These are phyloP conservation scores for Ormyrus nitidulus DNA, from an alignment of 2,888 invertebrate genomes.

Conservation along the genomic window DNA sequence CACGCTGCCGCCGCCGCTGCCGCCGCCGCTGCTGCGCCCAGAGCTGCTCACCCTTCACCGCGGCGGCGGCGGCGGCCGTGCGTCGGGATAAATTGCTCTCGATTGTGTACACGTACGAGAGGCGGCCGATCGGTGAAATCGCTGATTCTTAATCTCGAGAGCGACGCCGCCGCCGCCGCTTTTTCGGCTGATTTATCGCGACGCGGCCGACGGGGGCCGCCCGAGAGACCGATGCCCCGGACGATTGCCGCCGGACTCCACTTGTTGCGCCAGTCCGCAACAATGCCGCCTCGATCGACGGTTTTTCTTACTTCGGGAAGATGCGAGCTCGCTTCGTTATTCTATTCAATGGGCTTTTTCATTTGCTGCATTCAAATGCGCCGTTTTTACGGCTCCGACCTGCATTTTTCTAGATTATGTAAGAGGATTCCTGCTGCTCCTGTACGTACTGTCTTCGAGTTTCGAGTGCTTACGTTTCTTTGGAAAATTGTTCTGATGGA, in stretches of 20 bases:
- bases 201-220: background rate
- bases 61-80: background rate
- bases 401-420: too few species aligned
- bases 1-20: background rate
- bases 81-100: slow-evolving; percentile 40
- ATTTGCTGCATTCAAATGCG: too few species aligned
- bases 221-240: too few species aligned
- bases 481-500: too few species aligned
- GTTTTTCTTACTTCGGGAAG: too few species aligned
- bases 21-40: background rate
- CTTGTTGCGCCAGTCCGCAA: slow-evolving; percentile 26
- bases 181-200: slow-evolving; percentile 53
- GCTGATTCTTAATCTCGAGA: slow-evolving; percentile 32
- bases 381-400: too few species aligned
- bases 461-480: too few species aligned
- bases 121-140: slow-evolving; percentile 45
- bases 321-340: too few species aligned
- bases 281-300: background rate
- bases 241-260: slow-evolving; percentile 14
- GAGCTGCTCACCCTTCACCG: slow-evolving; percentile 47
- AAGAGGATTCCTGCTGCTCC: too few species aligned
- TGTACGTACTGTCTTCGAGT: too few species aligned
- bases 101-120: slow-evolving; percentile 8
- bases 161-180: background rate
- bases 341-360: too few species aligned